A percentile compares a stretch with the other conserved stretches of the same genome.
These are phyloP conservation scores for Proteles cristata DNA, from an alignment of 2,113 vertebrate genomes.

Conservation along the genomic window DNA sequence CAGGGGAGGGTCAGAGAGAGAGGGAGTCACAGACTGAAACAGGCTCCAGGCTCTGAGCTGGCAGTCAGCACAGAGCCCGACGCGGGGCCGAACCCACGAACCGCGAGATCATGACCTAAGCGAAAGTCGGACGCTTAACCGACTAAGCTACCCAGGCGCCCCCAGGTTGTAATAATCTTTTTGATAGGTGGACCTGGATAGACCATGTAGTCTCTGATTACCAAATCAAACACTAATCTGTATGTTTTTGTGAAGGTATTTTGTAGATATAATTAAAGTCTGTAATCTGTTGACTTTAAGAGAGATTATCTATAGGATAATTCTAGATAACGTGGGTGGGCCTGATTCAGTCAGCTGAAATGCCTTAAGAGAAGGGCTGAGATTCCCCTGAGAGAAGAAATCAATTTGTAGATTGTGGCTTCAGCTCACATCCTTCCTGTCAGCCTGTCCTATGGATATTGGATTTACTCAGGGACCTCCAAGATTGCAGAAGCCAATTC, in stretches of 20 bases:
- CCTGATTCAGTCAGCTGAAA: not conserved
- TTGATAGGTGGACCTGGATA: not conserved
- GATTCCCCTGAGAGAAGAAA: not conserved
- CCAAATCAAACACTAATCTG: not conserved
- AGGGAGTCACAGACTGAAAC: too few relatives aligned
- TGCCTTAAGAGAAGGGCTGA: not conserved
- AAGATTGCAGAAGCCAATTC: not conserved
- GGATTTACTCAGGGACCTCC: not conserved
- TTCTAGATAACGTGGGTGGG: not conserved
- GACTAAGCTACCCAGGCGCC: too few relatives aligned
- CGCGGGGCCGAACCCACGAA: too few relatives aligned
- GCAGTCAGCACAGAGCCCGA: too few relatives aligned
- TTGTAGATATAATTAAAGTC: not conserved
- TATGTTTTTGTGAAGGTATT: not conserved
- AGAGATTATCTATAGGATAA: not conserved
- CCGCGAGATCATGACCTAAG: too few relatives aligned
- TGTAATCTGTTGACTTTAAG: not conserved
- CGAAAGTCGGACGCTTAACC: too few relatives aligned
- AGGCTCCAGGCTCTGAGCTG: too few relatives aligned
- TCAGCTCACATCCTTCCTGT: not conserved
- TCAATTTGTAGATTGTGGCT: not conserved
- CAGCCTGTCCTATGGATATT: not conserved
- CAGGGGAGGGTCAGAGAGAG: too few relatives aligned
- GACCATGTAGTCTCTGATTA: not conserved
- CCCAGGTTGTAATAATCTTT: not conserved